These are phyloP conservation scores for Ibycter americanus DNA, from an alignment of 2,797 vertebrate genomes.

Conservation along the genomic window DNA sequence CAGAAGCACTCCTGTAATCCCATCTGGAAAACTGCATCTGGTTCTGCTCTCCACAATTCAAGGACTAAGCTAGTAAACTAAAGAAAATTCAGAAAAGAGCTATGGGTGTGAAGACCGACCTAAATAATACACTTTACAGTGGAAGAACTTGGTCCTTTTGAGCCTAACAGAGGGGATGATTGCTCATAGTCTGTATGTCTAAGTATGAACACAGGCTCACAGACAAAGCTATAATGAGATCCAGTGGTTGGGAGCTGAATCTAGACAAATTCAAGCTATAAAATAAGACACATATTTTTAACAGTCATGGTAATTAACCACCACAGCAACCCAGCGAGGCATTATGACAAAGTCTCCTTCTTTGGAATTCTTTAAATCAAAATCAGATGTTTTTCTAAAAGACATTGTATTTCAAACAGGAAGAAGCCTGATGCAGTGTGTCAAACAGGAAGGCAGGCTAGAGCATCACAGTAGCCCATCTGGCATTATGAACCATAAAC, in stretches of 20 bases:
- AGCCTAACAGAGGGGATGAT: not conserved
- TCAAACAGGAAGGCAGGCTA: not conserved
- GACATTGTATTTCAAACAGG: not conserved
- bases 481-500: not conserved
- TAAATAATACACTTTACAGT: not conserved
- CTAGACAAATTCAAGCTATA: conserved; percentile 27
- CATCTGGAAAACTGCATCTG: not conserved
- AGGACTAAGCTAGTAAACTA: not conserved
- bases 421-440: not conserved
- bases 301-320: conserved; percentile 33
- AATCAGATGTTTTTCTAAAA: conserved; percentile 20
- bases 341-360: not conserved
- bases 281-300: conserved; percentile 40
- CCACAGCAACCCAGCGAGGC: not conserved
- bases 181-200: not conserved
- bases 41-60: not conserved
- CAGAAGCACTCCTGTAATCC: not conserved
- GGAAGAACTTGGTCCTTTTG: not conserved
- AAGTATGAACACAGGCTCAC: not conserved
- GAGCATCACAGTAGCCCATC: not conserved
- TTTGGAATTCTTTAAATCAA: conserved; percentile 13
- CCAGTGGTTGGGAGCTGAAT: conserved; percentile 28
- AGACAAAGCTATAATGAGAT: conserved; percentile 39
- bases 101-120: not conserved
- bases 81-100: not conserved